Evolutionary conservation across 2,797 vertebrate species (phyloP).

Genomic region (Danio albolineatus): DNA sequence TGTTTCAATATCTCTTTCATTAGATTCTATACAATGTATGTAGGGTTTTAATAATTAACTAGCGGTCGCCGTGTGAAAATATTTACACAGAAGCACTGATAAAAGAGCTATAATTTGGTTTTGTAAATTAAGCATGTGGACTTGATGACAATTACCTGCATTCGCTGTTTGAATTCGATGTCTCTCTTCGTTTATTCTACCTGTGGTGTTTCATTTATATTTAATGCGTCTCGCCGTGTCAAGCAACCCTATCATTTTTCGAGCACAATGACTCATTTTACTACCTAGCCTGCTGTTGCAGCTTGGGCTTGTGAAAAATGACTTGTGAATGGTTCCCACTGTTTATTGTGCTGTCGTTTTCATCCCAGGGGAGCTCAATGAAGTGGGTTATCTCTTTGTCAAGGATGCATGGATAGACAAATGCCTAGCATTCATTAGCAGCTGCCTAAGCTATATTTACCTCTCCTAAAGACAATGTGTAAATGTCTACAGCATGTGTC

Average conservation of each 20-base stretch:
- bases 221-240: conserved; percentile 28
- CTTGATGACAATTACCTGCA: conserved; percentile 11
- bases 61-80: neutral
- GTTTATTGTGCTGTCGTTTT: conserved; percentile 42
- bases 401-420: conserved; percentile 22
- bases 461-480: conserved; percentile 24
- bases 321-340: conserved; percentile 36
- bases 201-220: conserved; percentile 39
- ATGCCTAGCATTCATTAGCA: conserved; percentile 4
- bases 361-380: conserved; percentile 10
- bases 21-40: neutral
- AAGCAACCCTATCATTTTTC: conserved; percentile 27
- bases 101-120: neutral
- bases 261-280: conserved; percentile 45
- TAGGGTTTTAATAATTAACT: conserved; percentile 33
- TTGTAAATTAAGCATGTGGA: neutral
- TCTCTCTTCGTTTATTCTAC: conserved; percentile 5
- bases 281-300: conserved; percentile 36
- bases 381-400: conserved; percentile 50
- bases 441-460: conserved; percentile 44
- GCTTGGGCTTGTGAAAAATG: conserved; percentile 26
- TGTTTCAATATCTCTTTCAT: conserved; percentile 15
- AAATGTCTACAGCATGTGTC: conserved; percentile 35
- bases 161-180: conserved; percentile 21
- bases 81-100: neutral